These are phyloP conservation scores for Romanogobio albipinnatus DNA, from an alignment of 2,113 vertebrate species.

Conservation along the genomic window DNA sequence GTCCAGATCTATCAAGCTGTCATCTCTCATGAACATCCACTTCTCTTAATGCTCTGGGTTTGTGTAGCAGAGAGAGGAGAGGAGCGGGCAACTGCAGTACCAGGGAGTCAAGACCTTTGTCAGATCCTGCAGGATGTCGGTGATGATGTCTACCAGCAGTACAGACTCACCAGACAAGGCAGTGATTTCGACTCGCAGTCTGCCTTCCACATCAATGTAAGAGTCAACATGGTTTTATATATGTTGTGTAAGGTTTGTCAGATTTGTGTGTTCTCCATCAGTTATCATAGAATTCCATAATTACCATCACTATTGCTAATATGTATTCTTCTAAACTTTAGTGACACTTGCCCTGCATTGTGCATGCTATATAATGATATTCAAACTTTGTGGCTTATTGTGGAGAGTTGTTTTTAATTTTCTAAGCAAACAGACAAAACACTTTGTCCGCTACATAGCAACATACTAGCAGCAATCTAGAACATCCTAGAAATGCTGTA, in stretches of 20 bases:
- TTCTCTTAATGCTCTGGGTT: neutral
- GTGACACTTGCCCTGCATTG: neutral
- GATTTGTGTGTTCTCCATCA: neutral
- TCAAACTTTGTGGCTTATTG: neutral
- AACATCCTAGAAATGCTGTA: too few species aligned
- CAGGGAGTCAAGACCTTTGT: constrained; percentile 86
- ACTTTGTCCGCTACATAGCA: neutral
- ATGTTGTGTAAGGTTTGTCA: neutral
- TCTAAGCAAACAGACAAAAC: neutral
- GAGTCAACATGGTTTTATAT: constrained; percentile 57
- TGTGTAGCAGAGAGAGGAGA: constrained; percentile 83
- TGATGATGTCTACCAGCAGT: constrained; percentile 93
- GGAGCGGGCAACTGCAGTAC: constrained; percentile 75
- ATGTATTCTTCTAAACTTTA: neutral
- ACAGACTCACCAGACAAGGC: constrained; percentile 87
- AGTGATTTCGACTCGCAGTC: constrained; percentile 91
- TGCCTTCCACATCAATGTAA: constrained; percentile 89
- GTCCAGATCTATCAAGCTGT: constrained; percentile 11
- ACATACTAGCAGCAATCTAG: too few species aligned
- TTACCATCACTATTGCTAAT: neutral
- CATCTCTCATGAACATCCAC: neutral
- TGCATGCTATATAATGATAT: neutral
- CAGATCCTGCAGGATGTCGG: constrained; percentile 92
- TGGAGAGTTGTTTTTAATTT: neutral
- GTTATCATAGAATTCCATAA: neutral